Evolutionary conservation across 2,888 invertebrate genomes (phyloP).

Genomic region (Torymus tubicola): DNA sequence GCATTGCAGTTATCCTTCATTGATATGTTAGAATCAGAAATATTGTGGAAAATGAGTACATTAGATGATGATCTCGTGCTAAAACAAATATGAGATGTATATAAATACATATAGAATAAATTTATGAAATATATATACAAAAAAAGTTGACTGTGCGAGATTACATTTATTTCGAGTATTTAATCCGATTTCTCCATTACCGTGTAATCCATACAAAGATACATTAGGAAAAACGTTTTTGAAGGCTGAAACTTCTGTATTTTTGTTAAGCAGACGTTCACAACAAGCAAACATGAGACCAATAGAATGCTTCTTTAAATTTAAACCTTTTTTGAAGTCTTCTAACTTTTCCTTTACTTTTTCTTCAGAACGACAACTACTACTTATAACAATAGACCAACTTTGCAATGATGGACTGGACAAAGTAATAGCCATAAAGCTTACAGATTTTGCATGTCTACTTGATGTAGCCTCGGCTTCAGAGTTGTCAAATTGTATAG

Average conservation of each 20-base stretch:
- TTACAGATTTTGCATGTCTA: constrained; percentile 51
- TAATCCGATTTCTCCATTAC: constrained; percentile 71
- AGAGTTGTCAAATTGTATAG: not conserved
- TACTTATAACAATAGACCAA: constrained; percentile 69
- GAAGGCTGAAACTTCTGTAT: constrained; percentile 69
- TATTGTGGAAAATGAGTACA: constrained; percentile 63
- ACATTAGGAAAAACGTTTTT: constrained; percentile 70
- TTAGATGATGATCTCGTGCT: constrained; percentile 47
- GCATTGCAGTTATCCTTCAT: constrained; percentile 39
- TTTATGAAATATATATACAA: not conserved
- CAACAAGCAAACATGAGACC: constrained; percentile 72
- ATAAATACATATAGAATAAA: not conserved
- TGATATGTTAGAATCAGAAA: constrained; percentile 71
- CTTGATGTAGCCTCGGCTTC: not conserved
- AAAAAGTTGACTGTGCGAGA: not conserved
- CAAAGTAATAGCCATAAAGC: constrained; percentile 64
- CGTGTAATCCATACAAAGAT: constrained; percentile 69
- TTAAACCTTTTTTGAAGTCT: constrained; percentile 62
- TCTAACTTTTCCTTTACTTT: constrained; percentile 63
- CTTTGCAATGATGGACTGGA: constrained; percentile 66
- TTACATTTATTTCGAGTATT: constrained; percentile 63
- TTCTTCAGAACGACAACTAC: constrained; percentile 59
- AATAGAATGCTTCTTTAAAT: constrained; percentile 67
- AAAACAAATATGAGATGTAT: constrained; percentile 26
- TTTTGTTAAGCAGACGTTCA: constrained; percentile 64